Evolutionary conservation across 2,797 vertebrate genomes (phyloP).

Genomic region (Nyctalus aviator): DNA sequence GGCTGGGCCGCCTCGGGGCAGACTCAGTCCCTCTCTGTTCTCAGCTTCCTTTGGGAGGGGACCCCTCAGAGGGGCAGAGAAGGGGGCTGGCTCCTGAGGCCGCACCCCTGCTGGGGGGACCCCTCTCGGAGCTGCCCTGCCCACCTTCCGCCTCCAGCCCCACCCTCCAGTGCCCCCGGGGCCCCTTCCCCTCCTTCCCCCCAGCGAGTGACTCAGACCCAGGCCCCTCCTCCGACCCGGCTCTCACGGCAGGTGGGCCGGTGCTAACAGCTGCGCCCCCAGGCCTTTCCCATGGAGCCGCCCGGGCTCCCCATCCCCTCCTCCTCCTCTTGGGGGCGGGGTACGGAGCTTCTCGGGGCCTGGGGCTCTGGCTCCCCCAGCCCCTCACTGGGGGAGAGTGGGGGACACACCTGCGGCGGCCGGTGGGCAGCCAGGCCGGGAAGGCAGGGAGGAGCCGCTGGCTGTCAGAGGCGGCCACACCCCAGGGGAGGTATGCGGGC

Average conservation of each 20-base stretch:
- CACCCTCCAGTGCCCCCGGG: background rate
- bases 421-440: too few relatives aligned
- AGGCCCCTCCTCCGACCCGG: background rate
- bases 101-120: too few relatives aligned
- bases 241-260: background rate
- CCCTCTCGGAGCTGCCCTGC: too few relatives aligned
- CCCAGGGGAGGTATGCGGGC: constrained; percentile 47
- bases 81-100: too few relatives aligned
- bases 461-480: constrained; percentile 46
- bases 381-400: too few relatives aligned
- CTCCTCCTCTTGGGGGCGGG: background rate
- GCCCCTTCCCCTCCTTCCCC: background rate
- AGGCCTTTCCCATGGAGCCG: background rate
- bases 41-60: background rate
- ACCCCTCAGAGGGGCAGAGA: background rate
- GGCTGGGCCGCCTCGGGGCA: background rate
- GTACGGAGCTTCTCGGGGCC: background rate
- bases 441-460: background rate
- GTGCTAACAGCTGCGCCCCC: background rate
- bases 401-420: too few relatives aligned
- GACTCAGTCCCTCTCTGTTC: background rate
- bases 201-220: background rate
- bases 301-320: background rate
- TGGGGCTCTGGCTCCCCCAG: background rate
- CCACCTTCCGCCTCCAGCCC: too few relatives aligned